These are phyloP conservation scores for Panorpa germanica DNA, from an alignment of 2,888 invertebrate species.

Conservation along the genomic window DNA sequence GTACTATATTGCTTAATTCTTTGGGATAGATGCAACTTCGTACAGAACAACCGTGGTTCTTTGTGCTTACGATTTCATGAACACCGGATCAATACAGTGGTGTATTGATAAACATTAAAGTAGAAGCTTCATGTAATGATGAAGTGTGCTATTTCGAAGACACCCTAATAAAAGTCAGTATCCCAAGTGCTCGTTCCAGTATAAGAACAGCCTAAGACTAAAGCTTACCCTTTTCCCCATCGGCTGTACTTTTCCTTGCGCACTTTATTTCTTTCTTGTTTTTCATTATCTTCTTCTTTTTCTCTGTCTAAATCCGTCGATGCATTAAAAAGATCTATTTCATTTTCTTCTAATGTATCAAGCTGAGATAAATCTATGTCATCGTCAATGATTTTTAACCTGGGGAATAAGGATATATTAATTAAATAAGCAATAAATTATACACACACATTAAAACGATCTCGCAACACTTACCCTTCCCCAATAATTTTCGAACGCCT, in stretches of 20 bases:
- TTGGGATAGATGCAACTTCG: too few relatives aligned
- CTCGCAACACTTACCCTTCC: not conserved
- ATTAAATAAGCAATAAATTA: slow-evolving; percentile 2
- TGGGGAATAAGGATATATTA: slow-evolving; percentile 22
- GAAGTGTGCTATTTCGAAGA: too few relatives aligned
- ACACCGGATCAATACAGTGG: too few relatives aligned
- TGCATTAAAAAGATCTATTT: slow-evolving; percentile 44
- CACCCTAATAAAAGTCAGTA: too few relatives aligned
- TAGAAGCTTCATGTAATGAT: too few relatives aligned
- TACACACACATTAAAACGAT: slow-evolving; percentile 3
- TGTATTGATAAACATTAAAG: too few relatives aligned
- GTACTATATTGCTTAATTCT: too few relatives aligned
- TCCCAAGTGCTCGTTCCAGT: too few relatives aligned
- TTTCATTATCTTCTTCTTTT: slow-evolving; percentile 38
- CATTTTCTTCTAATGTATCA: slow-evolving; percentile 37
- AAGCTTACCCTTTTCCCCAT: slow-evolving; percentile 63
- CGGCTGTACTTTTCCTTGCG: slow-evolving; percentile 56
- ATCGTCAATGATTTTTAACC: slow-evolving; percentile 74
- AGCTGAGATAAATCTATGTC: slow-evolving; percentile 47
- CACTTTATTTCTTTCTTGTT: slow-evolving; percentile 42
- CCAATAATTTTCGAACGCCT: not conserved
- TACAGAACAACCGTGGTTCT: too few relatives aligned
- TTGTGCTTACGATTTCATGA: too few relatives aligned
- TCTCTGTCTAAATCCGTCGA: slow-evolving; percentile 57
- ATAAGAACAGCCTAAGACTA: too few relatives aligned